A percentile compares a stretch with the other conserved stretches of the same genome.
These are phyloP conservation scores for Camptogramma bilineatum DNA, from an alignment of 2,888 invertebrate genomes.

Conservation along the genomic window DNA sequence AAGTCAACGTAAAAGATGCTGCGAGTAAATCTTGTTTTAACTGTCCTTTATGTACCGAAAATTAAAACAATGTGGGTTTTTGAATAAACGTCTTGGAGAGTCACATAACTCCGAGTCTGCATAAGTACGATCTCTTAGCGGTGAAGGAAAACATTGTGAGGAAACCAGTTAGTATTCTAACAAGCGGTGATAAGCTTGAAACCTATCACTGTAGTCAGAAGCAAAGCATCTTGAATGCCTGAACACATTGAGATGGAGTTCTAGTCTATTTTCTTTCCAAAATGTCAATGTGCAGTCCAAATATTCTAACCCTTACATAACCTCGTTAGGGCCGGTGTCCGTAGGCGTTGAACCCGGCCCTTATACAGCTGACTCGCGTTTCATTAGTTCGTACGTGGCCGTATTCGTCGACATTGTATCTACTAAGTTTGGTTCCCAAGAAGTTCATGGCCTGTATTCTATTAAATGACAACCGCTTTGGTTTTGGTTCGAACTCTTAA, in stretches of 20 bases:
- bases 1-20: conserved; percentile 26
- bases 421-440: background rate
- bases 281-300: background rate
- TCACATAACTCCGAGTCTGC: no score
- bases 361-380: conserved; percentile 36
- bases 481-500: no score
- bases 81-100: background rate
- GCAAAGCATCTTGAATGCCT: no score
- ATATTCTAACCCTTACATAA: conserved; percentile 13
- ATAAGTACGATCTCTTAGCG: no score
- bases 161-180: background rate
- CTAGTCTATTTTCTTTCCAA: background rate
- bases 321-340: conserved; percentile 16
- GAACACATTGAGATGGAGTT: no score
- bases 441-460: no score
- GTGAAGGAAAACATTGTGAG: background rate
- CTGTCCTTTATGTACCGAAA: conserved; percentile 4
- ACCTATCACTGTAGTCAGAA: no score
- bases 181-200: no score
- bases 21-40: conserved; percentile 26
- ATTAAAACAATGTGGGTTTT: background rate
- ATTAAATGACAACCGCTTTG: background rate
- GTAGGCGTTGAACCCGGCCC: conserved; percentile 23
- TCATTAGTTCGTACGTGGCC: conserved; percentile 33
- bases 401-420: conserved; percentile 21